phyloP scores from a whole-genome alignment of 1,140 invertebrate genomes.

The Drosophila littoralis region DNA sequence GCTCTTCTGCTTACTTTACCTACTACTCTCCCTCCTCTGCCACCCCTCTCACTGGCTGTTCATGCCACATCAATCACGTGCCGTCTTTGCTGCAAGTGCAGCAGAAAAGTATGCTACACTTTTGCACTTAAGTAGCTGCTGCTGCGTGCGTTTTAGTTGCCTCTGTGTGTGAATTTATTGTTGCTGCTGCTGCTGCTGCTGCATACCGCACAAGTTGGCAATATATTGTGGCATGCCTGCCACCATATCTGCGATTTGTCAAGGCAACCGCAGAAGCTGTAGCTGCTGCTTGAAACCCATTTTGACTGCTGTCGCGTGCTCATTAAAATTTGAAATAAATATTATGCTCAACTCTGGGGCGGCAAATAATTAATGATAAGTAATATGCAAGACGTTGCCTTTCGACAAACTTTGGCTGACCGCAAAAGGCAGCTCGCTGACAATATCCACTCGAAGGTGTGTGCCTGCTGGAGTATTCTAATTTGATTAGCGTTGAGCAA shows the following conservation, averaged over 20 bases:
- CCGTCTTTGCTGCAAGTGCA: constrained; percentile 51
- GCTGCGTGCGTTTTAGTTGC: constrained; percentile 32
- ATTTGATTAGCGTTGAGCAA: constrained; percentile 42
- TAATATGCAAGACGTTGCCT: constrained; percentile 47
- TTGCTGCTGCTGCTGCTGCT: constrained; percentile 35
- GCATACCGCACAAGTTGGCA: constrained; percentile 40
- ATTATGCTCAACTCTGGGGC: constrained; percentile 32
- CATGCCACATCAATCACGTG: constrained; percentile 52
- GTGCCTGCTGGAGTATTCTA: constrained; percentile 26
- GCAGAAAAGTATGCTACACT: constrained; percentile 57
- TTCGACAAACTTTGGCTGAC: constrained; percentile 46
- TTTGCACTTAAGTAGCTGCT: constrained; percentile 55
- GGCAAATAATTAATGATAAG: constrained; percentile 59
- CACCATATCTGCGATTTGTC: constrained; percentile 48
- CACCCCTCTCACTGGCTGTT: not conserved
- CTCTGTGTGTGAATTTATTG: constrained; percentile 44
- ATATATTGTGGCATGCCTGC: constrained; percentile 43
- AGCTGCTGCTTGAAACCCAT: constrained; percentile 11
- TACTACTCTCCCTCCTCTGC: not conserved
- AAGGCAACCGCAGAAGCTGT: constrained; percentile 25
- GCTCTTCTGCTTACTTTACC: constrained; percentile 9
- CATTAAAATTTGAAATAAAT: constrained; percentile 60
- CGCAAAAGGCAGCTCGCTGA: constrained; percentile 36
- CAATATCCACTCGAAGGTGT: constrained; percentile 37
- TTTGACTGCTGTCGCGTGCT: constrained; percentile 42